Percentiles rank a stretch among this genome's conserved stretches.
Evolutionary conservation across 2,113 vertebrate genomes (phyloP).

Genomic region (Podilymbus podiceps): DNA sequence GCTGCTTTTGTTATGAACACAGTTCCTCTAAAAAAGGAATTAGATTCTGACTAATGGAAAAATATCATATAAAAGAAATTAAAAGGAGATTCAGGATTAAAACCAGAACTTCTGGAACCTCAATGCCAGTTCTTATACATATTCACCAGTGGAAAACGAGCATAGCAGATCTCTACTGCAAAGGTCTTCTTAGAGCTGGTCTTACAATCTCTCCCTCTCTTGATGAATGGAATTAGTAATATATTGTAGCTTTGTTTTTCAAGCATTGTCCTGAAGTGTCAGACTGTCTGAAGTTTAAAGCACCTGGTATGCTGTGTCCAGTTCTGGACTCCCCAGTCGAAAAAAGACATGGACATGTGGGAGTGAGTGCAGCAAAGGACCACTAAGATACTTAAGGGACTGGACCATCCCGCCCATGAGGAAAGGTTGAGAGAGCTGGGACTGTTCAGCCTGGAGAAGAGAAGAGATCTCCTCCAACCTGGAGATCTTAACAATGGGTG

Average conservation of each 20-base stretch:
- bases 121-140: background rate
- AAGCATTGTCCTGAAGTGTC: background rate
- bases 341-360: background rate
- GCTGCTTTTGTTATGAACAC: conserved; percentile 27
- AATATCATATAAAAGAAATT: conserved; percentile 32
- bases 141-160: background rate
- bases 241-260: background rate
- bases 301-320: background rate
- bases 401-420: background rate
- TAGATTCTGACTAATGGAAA: conserved; percentile 44
- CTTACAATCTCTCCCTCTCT: background rate
- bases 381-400: background rate
- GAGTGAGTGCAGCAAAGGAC: background rate
- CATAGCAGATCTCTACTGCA: background rate
- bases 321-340: background rate
- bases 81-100: background rate
- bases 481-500: background rate
- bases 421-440: background rate
- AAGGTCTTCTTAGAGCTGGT: background rate
- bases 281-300: background rate
- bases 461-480: background rate
- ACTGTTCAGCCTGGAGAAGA: background rate
- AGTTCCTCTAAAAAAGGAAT: conserved; percentile 37
- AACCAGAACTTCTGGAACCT: conserved; percentile 1
- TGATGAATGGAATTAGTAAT: background rate